phyloP scores from a whole-genome alignment of 2,113 vertebrate species.

The Neomonachus schauinslandi region DNA sequence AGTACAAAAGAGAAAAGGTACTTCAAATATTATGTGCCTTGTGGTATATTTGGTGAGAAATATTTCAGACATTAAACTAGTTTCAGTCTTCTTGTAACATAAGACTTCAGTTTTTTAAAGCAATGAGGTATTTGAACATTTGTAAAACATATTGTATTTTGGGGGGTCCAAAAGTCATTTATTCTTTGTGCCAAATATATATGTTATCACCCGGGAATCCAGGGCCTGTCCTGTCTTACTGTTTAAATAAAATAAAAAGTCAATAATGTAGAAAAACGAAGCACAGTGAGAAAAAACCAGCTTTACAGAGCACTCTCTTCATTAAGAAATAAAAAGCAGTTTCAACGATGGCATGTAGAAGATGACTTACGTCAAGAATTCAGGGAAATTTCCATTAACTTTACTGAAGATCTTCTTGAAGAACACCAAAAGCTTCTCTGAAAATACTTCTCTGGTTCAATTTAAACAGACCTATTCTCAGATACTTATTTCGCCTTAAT shows the following conservation, averaged over 20 bases:
- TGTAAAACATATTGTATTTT: neutral
- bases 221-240: neutral
- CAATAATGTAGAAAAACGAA: neutral
- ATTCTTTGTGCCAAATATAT: neutral
- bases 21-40: neutral
- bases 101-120: neutral
- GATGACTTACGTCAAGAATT: neutral
- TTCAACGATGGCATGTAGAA: neutral
- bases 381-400: neutral
- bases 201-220: neutral
- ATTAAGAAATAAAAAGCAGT: neutral
- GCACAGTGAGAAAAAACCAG: neutral
- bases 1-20: constrained; percentile 41
- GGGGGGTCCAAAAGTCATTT: neutral
- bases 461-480: neutral
- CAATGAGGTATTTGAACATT: neutral
- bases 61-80: constrained; percentile 10
- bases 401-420: neutral
- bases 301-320: neutral
- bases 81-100: neutral
- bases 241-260: neutral
- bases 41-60: neutral
- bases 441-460: neutral
- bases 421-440: neutral
- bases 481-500: neutral